Conservation (phyloP, 1,140 invertebrate genomes). For the Aradophagus sp. region DNA sequence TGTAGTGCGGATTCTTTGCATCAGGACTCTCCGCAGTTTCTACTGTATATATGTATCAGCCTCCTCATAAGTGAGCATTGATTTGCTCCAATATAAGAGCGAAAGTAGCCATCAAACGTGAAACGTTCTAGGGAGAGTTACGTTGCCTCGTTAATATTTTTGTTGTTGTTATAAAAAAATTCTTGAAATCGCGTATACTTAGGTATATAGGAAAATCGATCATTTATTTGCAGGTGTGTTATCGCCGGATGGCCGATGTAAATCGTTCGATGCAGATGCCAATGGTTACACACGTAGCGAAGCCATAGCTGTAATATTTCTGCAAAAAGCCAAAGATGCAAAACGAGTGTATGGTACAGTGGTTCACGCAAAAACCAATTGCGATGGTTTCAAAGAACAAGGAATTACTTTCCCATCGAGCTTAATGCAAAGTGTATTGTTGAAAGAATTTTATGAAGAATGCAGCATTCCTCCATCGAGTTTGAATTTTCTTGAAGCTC, state of each 20-base stretch:
- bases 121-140: too few relatives aligned
- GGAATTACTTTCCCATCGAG: conserved; percentile 95
- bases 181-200: too few relatives aligned
- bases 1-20: too few relatives aligned
- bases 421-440: conserved; percentile 84
- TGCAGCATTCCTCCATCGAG: conserved; percentile 82
- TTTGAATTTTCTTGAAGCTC: conserved; percentile 91
- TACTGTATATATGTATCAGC: too few relatives aligned
- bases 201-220: too few relatives aligned
- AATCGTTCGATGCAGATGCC: conserved; percentile 90
- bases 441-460: conserved; percentile 91
- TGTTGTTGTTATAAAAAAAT: too few relatives aligned
- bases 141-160: too few relatives aligned
- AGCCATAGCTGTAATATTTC: conserved; percentile 83
- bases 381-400: conserved; percentile 88
- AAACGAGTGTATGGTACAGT: conserved; percentile 84
- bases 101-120: too few relatives aligned
- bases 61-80: too few relatives aligned
- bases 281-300: conserved; percentile 86
- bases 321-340: conserved; percentile 88
- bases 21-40: too few relatives aligned
- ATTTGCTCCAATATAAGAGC: too few relatives aligned
- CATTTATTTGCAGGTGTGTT: conserved; percentile 83
- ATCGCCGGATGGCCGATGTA: conserved; percentile 88
- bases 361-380: conserved; percentile 82